Percentiles rank a stretch among this genome's conserved stretches.
These are phyloP conservation scores for Urechis unicinctus DNA, from an alignment of 2,888 invertebrate genomes.

Conservation along the genomic window DNA sequence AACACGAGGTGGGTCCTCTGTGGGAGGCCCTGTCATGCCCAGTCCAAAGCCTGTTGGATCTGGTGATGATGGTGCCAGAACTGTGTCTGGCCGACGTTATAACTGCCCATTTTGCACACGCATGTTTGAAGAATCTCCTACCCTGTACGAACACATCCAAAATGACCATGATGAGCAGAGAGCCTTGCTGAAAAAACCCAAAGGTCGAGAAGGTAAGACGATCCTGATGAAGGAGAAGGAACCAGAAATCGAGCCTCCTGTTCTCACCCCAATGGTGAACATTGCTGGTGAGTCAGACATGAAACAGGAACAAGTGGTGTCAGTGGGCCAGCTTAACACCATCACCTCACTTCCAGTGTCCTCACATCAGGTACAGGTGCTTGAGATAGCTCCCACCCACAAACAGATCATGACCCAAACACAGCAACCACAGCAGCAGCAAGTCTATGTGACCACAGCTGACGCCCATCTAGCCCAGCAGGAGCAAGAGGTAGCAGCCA, in stretches of 20 bases:
- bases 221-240: slow-evolving; percentile 10
- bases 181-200: slow-evolving; percentile 13
- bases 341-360: too few species aligned
- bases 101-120: slow-evolving; percentile 21
- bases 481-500: too few species aligned
- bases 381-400: too few species aligned
- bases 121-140: slow-evolving; percentile 19
- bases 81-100: slow-evolving; percentile 6
- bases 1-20: neutral
- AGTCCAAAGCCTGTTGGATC: neutral
- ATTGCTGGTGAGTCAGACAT: too few species aligned
- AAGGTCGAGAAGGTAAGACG: slow-evolving; percentile 21
- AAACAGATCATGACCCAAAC: too few species aligned
- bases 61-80: neutral
- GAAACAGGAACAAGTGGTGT: too few species aligned
- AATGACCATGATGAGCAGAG: slow-evolving; percentile 9
- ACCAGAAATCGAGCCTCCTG: neutral
- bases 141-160: slow-evolving; percentile 20
- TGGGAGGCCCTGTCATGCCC: neutral
- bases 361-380: too few species aligned
- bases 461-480: too few species aligned
- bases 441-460: too few species aligned
- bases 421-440: too few species aligned
- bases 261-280: neutral
- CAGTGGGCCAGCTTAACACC: too few species aligned